These are phyloP conservation scores for Urosaurus nigricauda DNA, from an alignment of 2,797 vertebrate species.

Conservation along the genomic window DNA sequence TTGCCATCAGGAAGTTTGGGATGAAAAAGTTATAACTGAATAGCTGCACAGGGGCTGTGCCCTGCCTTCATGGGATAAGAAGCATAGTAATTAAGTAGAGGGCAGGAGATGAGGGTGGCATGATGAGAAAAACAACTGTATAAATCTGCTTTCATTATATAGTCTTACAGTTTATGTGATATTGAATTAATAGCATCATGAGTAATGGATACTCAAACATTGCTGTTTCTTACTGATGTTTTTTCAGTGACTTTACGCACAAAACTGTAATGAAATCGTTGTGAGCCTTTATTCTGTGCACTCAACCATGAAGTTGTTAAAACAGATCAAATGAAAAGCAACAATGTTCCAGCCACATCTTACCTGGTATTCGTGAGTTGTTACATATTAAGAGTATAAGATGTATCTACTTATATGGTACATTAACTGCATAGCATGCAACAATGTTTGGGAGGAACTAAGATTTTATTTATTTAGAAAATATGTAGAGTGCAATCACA, in stretches of 20 bases:
- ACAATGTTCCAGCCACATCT: not conserved
- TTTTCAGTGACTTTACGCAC: not conserved
- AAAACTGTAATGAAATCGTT: not conserved
- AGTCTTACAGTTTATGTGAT: not conserved
- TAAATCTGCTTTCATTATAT: no score
- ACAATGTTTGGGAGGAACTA: not conserved
- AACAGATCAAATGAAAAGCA: not conserved
- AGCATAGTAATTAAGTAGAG: not conserved
- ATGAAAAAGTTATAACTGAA: not conserved
- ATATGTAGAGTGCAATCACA: no score
- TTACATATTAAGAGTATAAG: constrained; percentile 13
- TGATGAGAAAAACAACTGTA: not conserved
- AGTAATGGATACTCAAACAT: not conserved
- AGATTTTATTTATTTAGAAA: no score
- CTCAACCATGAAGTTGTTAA: not conserved
- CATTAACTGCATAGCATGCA: not conserved
- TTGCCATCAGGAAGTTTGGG: not conserved
- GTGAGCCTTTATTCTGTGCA: not conserved
- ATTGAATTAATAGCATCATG: not conserved
- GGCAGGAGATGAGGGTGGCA: not conserved
- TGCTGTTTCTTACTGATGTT: not conserved
- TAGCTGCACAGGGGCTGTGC: no score
- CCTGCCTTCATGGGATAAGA: not conserved
- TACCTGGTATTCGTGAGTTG: constrained; percentile 35
- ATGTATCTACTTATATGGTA: not conserved